Evolutionary conservation across 2,888 invertebrate genomes (phyloP).

Genomic region (Chymomyza fuscimana): DNA sequence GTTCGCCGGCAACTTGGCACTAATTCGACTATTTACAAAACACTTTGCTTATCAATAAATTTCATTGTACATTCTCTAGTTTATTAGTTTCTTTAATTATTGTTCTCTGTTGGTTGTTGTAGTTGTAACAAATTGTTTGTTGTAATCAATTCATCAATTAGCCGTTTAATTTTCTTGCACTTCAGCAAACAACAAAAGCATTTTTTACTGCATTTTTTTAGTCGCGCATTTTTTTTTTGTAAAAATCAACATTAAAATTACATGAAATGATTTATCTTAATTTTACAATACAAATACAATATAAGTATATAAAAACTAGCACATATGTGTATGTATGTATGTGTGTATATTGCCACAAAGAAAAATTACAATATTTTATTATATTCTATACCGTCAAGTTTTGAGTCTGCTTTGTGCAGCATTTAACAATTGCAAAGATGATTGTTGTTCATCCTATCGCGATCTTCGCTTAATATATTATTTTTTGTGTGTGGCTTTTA

Average conservation of each 20-base stretch:
- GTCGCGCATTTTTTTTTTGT: conserved; percentile 15
- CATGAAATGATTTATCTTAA: neutral
- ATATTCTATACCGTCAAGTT: neutral
- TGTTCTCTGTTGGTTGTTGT: conserved; percentile 57
- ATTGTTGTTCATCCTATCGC: neutral
- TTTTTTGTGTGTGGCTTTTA: conserved; percentile 46
- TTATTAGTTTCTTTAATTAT: conserved; percentile 35
- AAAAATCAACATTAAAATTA: conserved; percentile 40
- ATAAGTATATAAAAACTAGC: conserved; percentile 10
- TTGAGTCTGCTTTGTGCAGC: neutral
- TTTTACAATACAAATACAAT: conserved; percentile 35
- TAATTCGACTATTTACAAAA: too few species aligned
- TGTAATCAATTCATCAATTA: conserved; percentile 28
- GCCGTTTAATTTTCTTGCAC: conserved; percentile 21
- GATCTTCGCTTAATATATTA: conserved; percentile 18
- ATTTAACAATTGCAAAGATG: conserved; percentile 35
- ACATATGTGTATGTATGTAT: neutral
- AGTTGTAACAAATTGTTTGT: conserved; percentile 25
- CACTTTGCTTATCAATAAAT: too few species aligned
- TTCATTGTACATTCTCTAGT: neutral
- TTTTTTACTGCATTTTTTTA: conserved; percentile 27
- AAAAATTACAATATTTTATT: neutral
- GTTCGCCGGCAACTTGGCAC: conserved; percentile 62
- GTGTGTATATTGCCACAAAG: neutral
- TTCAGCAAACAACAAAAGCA: conserved; percentile 54